Conservation (phyloP, 1,140 invertebrate genomes). For the Ostrea denselamellosa region DNA sequence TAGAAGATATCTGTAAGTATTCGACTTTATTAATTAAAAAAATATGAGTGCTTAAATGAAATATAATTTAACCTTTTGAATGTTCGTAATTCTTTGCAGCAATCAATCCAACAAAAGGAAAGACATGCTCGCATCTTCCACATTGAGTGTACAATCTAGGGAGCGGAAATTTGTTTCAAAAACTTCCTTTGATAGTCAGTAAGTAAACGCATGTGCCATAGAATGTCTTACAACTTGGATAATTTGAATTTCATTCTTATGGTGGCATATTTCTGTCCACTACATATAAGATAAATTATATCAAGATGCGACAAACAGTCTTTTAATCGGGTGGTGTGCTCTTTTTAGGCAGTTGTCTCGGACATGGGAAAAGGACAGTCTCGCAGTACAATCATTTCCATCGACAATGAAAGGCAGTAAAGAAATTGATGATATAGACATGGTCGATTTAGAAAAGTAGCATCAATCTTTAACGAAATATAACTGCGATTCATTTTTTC, state of each 20-base stretch:
- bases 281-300: too few species aligned
- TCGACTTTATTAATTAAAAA: too few species aligned
- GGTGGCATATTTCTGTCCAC: too few species aligned
- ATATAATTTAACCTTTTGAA: not conserved
- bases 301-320: too few species aligned
- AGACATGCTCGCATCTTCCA: not conserved
- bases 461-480: too few species aligned
- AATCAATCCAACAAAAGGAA: not conserved
- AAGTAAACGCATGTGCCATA: not conserved
- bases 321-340: not conserved
- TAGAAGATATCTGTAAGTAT: not conserved
- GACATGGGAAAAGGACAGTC: not conserved
- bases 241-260: too few species aligned
- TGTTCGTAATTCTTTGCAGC: not conserved
- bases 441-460: not conserved
- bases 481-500: too few species aligned
- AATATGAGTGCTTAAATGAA: too few species aligned
- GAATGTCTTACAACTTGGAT: too few species aligned
- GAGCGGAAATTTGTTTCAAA: not conserved
- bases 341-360: constrained; percentile 12
- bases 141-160: not conserved
- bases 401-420: not conserved
- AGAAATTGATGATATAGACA: not conserved
- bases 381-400: not conserved
- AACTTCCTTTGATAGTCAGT: not conserved